These are phyloP conservation scores for Zaprionus lineosus DNA, from an alignment of 2,888 invertebrate species.

Conservation along the genomic window DNA sequence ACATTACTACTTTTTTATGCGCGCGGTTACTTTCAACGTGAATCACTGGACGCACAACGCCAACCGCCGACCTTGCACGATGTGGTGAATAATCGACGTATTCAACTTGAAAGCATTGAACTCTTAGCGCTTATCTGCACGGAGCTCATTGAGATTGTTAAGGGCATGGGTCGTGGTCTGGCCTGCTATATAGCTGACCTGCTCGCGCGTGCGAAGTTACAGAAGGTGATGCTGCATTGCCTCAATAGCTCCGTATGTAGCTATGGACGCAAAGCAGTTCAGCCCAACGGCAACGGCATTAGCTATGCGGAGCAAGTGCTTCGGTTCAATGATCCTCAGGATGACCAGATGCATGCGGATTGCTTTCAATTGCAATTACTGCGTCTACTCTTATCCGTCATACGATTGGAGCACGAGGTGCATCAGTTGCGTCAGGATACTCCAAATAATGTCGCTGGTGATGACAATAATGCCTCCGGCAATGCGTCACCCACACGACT, in stretches of 20 bases:
- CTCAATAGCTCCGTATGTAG: constrained; percentile 88
- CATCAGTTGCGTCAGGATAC: constrained; percentile 84
- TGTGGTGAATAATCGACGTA: constrained; percentile 89
- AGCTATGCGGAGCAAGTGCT: constrained; percentile 90
- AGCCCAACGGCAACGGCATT: constrained; percentile 35
- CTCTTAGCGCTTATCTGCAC: constrained; percentile 88
- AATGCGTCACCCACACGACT: constrained; percentile 80
- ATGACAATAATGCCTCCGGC: constrained; percentile 62
- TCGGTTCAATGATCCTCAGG: constrained; percentile 87
- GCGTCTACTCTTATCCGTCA: constrained; percentile 87
- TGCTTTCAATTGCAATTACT: constrained; percentile 88
- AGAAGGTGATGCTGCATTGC: constrained; percentile 92
- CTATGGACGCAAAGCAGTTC: constrained; percentile 56
- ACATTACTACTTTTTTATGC: constrained; percentile 91
- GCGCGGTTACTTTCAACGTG: constrained; percentile 86
- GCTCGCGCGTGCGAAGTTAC: constrained; percentile 90
- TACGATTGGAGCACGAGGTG: constrained; percentile 90
- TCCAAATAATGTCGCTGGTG: constrained; percentile 53
- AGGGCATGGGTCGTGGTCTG: constrained; percentile 89
- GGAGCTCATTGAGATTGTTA: constrained; percentile 88
- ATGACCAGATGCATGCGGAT: constrained; percentile 86
- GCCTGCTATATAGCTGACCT: constrained; percentile 90
- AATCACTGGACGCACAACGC: constrained; percentile 73
- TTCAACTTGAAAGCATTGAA: constrained; percentile 90
- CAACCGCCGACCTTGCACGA: constrained; percentile 87